phyloP scores from a whole-genome alignment of 1,140 invertebrate species.

The Conus betulinus region DNA sequence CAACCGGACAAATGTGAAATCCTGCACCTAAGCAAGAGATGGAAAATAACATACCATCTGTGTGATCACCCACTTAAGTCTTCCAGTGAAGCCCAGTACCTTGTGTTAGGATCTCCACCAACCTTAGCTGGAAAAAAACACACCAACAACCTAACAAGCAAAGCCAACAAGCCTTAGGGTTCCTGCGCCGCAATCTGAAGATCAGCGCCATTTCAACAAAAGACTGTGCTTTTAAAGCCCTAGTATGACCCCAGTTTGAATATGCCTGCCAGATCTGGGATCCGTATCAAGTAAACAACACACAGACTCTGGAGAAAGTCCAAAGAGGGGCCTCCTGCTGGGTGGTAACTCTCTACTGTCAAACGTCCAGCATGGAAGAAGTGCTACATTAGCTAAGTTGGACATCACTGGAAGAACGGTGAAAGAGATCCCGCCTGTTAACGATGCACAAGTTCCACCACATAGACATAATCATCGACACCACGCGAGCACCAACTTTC shows the following conservation, averaged over 20 bases:
- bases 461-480: background rate
- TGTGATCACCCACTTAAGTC: background rate
- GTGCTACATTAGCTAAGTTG: background rate
- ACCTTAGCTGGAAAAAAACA: background rate
- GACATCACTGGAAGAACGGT: background rate
- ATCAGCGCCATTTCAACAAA: background rate
- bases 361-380: background rate
- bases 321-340: background rate
- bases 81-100: background rate
- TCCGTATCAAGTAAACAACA: background rate
- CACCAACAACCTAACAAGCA: background rate
- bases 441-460: background rate
- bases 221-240: background rate
- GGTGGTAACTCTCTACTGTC: background rate
- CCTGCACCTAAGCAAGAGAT: background rate
- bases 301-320: background rate
- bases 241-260: background rate
- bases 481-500: background rate
- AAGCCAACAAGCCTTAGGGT: background rate
- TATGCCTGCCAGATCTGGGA: background rate
- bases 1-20: background rate
- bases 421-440: background rate
- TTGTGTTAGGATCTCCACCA: background rate
- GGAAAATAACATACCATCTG: background rate
- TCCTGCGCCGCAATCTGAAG: background rate